phyloP scores from a whole-genome alignment of 2,888 invertebrate species.

The Ormyrus thymus region DNA sequence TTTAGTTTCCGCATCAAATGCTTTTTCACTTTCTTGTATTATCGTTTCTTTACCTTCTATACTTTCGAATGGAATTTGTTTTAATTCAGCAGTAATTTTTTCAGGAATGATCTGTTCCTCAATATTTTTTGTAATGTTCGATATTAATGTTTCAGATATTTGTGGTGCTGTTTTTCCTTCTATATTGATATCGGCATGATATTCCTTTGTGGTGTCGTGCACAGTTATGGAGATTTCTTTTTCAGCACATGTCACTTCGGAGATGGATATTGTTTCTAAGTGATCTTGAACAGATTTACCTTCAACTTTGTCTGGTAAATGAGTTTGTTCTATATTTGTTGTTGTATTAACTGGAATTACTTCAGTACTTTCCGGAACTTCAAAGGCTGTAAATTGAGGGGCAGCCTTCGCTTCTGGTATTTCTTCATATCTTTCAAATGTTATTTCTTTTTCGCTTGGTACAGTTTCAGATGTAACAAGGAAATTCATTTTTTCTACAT shows the following conservation, averaged over 20 bases:
- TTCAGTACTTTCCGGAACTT: slow-evolving; percentile 63
- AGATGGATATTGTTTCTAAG: slow-evolving; percentile 16
- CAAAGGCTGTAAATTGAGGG: slow-evolving; percentile 57
- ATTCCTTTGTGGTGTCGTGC: slow-evolving; percentile 61
- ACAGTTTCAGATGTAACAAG: slow-evolving; percentile 43
- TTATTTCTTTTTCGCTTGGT: slow-evolving; percentile 39
- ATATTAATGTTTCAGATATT: slow-evolving; percentile 21
- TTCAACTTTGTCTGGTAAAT: slow-evolving; percentile 11
- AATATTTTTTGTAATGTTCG: slow-evolving; percentile 1
- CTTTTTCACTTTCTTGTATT: slow-evolving; percentile 66
- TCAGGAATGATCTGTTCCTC: slow-evolving; percentile 56
- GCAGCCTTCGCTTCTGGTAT: slow-evolving; percentile 58
- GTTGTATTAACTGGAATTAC: slow-evolving; percentile 57
- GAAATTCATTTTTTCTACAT: slow-evolving; percentile 57
- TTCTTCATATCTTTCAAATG: background rate
- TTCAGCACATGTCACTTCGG: slow-evolving; percentile 33
- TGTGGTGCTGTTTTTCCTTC: slow-evolving; percentile 23
- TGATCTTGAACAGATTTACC: slow-evolving; percentile 13
- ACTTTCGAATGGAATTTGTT: slow-evolving; percentile 73
- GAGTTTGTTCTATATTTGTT: slow-evolving; percentile 55
- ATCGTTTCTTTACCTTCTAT: slow-evolving; percentile 69
- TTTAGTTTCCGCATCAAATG: slow-evolving; percentile 58
- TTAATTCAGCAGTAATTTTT: slow-evolving; percentile 67
- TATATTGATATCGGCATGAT: slow-evolving; percentile 19
- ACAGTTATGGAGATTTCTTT: slow-evolving; percentile 59